Evolutionary conservation across 2,113 vertebrate genomes (phyloP).

Genomic region (Phalacrocorax aristotelis): DNA sequence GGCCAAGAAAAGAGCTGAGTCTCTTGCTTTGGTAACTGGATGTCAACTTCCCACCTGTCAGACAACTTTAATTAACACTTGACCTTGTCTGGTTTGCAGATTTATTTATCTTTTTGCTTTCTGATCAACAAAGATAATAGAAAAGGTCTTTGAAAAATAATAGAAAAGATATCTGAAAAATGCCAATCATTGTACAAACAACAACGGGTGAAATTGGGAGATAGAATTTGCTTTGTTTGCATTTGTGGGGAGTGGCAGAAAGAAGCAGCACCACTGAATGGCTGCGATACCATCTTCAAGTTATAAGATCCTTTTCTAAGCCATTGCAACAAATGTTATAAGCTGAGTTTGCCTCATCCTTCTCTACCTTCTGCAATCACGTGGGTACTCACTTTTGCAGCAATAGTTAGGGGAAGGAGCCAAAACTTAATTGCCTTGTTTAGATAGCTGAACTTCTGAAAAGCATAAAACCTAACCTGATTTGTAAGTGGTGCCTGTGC

Average conservation of each 20-base stretch:
- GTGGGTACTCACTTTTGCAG: neutral
- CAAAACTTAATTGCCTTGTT: neutral
- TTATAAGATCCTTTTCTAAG: neutral
- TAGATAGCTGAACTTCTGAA: neutral
- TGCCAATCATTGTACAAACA: neutral
- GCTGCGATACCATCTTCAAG: neutral
- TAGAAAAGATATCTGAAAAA: neutral
- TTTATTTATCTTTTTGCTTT: neutral
- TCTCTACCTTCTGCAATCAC: neutral
- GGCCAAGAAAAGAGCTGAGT: neutral
- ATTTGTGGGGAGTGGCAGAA: neutral
- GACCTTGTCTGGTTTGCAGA: neutral
- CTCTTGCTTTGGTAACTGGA: neutral
- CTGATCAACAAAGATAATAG: neutral
- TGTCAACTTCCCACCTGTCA: neutral
- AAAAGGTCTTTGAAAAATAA: neutral
- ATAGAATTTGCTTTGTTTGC: neutral
- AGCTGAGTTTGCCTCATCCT: neutral
- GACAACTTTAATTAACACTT: neutral
- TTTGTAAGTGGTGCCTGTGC: neutral
- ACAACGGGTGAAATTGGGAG: neutral
- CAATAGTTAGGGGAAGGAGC: neutral
- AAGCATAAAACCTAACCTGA: neutral
- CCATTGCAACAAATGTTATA: neutral
- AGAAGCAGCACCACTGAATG: neutral